phyloP scores from a whole-genome alignment of 1,140 invertebrate species.

The Lucilia cuprina region DNA sequence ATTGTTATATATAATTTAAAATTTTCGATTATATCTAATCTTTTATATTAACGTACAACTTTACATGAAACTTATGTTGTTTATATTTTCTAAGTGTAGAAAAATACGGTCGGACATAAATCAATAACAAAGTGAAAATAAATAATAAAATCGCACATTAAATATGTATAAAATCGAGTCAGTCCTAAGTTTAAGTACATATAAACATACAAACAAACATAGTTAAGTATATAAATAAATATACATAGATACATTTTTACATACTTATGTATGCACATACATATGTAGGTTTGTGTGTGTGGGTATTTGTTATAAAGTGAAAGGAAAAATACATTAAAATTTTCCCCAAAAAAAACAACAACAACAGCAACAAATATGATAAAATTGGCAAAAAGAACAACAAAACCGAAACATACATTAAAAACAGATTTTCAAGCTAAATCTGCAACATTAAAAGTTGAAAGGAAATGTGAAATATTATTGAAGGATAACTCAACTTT shows the following conservation, averaged over 20 bases:
- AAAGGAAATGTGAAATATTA: not conserved
- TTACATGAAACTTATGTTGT: no score
- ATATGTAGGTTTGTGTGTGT: not conserved
- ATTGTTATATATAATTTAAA: no score
- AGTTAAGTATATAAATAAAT: no score
- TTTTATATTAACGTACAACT: no score
- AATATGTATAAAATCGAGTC: slow-evolving; percentile 9
- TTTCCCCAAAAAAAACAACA: not conserved
- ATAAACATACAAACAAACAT: not conserved
- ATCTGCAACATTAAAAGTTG: not conserved
- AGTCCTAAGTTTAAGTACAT: not conserved
- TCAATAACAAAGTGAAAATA: slow-evolving; percentile 13
- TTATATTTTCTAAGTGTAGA: not conserved
- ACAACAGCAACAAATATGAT: not conserved
- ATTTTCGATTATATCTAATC: no score
- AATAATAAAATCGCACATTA: slow-evolving; percentile 29
- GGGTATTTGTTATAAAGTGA: not conserved
- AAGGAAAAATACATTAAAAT: slow-evolving; percentile 26
- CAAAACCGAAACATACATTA: slow-evolving; percentile 14
- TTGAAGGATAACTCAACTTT: not conserved
- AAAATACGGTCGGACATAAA: not conserved
- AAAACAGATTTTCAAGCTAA: slow-evolving; percentile 25
- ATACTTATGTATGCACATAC: not conserved
- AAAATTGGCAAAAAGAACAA: not conserved
- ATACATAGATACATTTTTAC: no score